A percentile compares a stretch with the other conserved stretches of the same genome.
Conservation (phyloP, 2,888 invertebrate genomes). For the Camptogramma bilineatum region DNA sequence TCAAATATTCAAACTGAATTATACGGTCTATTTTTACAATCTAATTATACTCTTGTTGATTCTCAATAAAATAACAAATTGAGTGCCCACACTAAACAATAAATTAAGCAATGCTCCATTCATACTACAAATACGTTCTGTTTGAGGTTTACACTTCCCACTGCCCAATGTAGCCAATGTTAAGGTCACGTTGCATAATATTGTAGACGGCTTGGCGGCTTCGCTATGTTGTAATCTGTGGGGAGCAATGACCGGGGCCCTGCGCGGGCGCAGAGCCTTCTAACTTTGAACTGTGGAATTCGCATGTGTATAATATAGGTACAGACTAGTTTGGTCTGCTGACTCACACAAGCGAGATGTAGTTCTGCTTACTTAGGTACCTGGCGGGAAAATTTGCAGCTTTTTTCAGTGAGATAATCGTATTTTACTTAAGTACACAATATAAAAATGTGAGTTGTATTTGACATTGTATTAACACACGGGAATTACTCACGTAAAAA, state of each 20-base stretch:
- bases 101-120: slow-evolving; percentile 37
- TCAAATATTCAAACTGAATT: not conserved
- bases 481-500: too few relatives aligned
- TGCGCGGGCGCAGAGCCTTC: slow-evolving; percentile 71
- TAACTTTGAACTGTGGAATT: slow-evolving; percentile 71
- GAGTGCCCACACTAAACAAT: slow-evolving; percentile 26
- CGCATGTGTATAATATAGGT: slow-evolving; percentile 50
- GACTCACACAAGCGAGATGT: slow-evolving; percentile 38
- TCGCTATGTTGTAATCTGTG: slow-evolving; percentile 20
- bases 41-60: not conserved
- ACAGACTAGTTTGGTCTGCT: slow-evolving; percentile 39
- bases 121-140: slow-evolving; percentile 50
- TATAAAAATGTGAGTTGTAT: slow-evolving; percentile 6
- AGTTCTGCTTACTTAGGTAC: slow-evolving; percentile 12
- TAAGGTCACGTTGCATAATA: slow-evolving; percentile 80
- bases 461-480: too few relatives aligned
- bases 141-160: slow-evolving; percentile 49
- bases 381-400: slow-evolving; percentile 16
- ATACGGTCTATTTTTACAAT: not conserved
- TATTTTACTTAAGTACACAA: too few relatives aligned
- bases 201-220: slow-evolving; percentile 82
- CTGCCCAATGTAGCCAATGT: slow-evolving; percentile 74
- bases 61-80: slow-evolving; percentile 19
- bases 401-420: slow-evolving; percentile 13
- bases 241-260: slow-evolving; percentile 77